Evolutionary conservation across 2,888 invertebrate genomes (phyloP).

Genomic region (Tinea pellionella): DNA sequence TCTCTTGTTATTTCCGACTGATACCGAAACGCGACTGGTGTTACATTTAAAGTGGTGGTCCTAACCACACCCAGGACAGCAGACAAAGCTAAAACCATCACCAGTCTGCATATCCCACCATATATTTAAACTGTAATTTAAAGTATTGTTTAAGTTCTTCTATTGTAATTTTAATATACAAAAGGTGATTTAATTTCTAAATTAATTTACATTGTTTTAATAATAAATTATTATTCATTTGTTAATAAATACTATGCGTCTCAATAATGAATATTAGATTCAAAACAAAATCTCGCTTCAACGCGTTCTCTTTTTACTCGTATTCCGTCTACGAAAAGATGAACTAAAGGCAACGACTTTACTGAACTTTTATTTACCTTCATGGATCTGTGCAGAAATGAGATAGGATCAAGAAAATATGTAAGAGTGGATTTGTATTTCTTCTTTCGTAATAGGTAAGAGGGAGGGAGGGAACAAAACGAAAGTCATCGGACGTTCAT

Average conservation of each 20-base stretch:
- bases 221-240: background rate
- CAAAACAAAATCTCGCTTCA: background rate
- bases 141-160: no score
- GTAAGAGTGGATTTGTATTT: slow-evolving; percentile 14
- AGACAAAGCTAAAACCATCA: no score
- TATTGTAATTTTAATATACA: no score
- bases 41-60: no score
- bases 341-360: background rate
- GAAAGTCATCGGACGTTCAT: slow-evolving; percentile 62
- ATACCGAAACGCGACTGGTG: no score
- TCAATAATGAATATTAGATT: background rate
- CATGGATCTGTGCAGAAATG: background rate
- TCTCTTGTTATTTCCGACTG: no score
- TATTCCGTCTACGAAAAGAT: background rate
- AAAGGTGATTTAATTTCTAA: background rate
- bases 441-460: slow-evolving; percentile 2
- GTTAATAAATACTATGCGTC: background rate
- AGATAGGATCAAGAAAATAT: background rate
- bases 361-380: background rate
- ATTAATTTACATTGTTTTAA: background rate
- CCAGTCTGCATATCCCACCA: no score
- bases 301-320: background rate
- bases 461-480: slow-evolving; percentile 23
- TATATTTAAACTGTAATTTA: no score
- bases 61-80: no score